Evolutionary conservation across 1,140 invertebrate species (phyloP), one percentile per base, ranked within the genome.

Genomic region (Cotesia glomerata): DNA sequence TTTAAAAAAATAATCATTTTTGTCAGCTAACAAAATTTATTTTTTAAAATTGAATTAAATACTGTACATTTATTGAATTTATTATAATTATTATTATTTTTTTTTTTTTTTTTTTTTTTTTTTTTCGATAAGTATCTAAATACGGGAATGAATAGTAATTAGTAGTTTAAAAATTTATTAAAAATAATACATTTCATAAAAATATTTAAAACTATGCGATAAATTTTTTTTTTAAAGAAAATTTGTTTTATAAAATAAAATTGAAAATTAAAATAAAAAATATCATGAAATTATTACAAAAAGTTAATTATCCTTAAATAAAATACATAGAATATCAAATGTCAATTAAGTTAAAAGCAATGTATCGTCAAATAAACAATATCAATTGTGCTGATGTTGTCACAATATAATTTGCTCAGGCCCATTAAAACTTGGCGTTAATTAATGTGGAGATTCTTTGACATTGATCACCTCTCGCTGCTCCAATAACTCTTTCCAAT

Each of bases 401-500:
- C 13, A n/a, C 26, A 14, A 8, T 16, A n/a, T 49, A 39, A 13
- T n/a, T 35, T 4, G 34, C 13, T 11, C 32, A 35, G 52, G 11
- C 4, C n/a, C 26, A 26, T 26, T 54, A n/a, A 36, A 7, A 39
- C 61, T 35, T 51, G 34, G 35, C 35, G 62, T 36, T 65, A 18
- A 51, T 58, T 16, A 34, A 2, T 49, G n/a, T 26, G 5, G 34
- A 51, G 16, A 49, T 59, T 68, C 45, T 26, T 74, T 72, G 75
- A 77, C 74, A 78, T 81, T 86, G 81, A 85, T 86, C 83, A 86
- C 79, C 85, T 86, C 64, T 85, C 85, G 66, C 81, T 86, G 78
- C 83, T 86, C 85, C 85, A 87, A 64, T 87, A 87, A 77, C 80
- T 87, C 65, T 85, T 86, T 58, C 85, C 85, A 74, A 87, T 84